Evolutionary conservation across 2,797 vertebrate species (phyloP).

Genomic region (Coendou prehensilis): DNA sequence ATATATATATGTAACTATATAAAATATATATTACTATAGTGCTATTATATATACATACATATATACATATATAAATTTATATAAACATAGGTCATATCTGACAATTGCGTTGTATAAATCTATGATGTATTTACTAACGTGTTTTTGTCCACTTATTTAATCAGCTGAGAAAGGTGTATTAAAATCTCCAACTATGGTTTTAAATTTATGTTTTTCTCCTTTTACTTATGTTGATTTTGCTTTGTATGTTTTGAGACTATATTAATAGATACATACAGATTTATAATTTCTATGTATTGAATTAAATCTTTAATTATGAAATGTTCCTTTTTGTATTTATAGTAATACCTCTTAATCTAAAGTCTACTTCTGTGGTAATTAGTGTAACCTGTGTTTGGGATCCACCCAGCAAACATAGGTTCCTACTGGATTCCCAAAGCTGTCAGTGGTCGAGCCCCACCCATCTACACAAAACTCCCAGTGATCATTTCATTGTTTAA

Average conservation of each 20-base stretch:
- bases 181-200: constrained; percentile 41
- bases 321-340: constrained; percentile 5
- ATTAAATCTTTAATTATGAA: not conserved
- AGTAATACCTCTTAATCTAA: not conserved
- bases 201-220: not conserved
- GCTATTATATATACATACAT: not conserved
- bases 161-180: not conserved
- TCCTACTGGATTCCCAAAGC: not conserved
- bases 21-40: too few relatives aligned
- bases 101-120: constrained; percentile 29
- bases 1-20: too few relatives aligned
- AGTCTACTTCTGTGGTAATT: constrained; percentile 18
- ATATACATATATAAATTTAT: not conserved
- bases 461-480: not conserved
- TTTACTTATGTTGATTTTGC: constrained; percentile 23
- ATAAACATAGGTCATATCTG: not conserved
- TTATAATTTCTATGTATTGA: constrained; percentile 1
- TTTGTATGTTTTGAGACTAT: not conserved
- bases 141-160: constrained; percentile 36
- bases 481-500: constrained; percentile 5
- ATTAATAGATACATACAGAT: not conserved
- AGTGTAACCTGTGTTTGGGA: not conserved
- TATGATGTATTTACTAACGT: not conserved
- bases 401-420: not conserved
- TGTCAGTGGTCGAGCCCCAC: not conserved